Conservation (phyloP, 2,797 vertebrate species). For the Otolemur crassicaudatus region DNA sequence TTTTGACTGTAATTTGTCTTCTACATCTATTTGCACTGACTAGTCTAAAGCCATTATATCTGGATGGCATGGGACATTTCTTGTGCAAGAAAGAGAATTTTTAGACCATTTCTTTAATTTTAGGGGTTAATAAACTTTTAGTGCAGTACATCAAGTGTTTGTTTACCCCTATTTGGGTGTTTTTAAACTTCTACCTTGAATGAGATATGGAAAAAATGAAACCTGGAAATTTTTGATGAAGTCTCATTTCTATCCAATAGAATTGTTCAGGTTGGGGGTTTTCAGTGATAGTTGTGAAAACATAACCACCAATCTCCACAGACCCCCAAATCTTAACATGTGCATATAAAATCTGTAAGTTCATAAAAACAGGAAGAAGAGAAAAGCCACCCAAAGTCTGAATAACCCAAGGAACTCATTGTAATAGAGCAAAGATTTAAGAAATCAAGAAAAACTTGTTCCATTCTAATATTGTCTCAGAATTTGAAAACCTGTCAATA, state of each 20-base stretch:
- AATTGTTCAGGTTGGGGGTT: background rate
- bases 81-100: background rate
- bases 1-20: constrained; percentile 48
- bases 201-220: constrained; percentile 52
- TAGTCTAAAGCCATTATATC: constrained; percentile 41
- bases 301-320: background rate
- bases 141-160: background rate
- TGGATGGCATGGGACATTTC: constrained; percentile 11
- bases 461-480: background rate
- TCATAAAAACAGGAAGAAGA: background rate
- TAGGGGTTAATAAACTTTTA: constrained; percentile 33
- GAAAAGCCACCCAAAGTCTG: constrained; percentile 12
- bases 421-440: constrained; percentile 21
- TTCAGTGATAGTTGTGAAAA: constrained; percentile 26
- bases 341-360: background rate
- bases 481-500: background rate
- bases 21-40: background rate
- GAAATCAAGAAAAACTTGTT: background rate
- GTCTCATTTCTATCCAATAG: background rate
- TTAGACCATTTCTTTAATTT: constrained; percentile 43
- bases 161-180: constrained; percentile 13
- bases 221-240: background rate
- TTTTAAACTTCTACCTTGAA: background rate
- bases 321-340: background rate
- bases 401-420: background rate